Percentiles rank a stretch among this genome's conserved stretches.
phyloP scores from a whole-genome alignment of 2,888 invertebrate species.

The Drosophila recens region DNA sequence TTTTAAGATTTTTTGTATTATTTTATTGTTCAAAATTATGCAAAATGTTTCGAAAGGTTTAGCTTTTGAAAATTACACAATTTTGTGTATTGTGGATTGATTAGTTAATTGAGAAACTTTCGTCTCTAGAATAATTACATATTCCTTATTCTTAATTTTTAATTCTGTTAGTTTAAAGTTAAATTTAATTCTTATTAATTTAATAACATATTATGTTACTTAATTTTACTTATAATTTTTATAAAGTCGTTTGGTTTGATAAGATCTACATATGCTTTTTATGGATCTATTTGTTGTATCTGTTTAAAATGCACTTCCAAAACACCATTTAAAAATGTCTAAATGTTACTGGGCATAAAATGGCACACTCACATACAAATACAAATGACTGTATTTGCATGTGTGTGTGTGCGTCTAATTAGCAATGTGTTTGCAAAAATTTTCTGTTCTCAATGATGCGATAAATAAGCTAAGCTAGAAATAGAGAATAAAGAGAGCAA shows the following conservation, averaged over 20 bases:
- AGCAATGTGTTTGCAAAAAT: conserved; percentile 30
- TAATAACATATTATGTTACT: too few relatives aligned
- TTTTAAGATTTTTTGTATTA: neutral
- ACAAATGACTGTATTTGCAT: neutral
- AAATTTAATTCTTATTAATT: too few relatives aligned
- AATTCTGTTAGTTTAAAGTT: too few relatives aligned
- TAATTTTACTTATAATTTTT: too few relatives aligned
- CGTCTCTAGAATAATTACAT: neutral
- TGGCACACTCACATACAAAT: conserved; percentile 1
- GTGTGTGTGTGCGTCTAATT: conserved; percentile 42
- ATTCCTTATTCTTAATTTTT: too few relatives aligned
- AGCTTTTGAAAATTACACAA: too few relatives aligned
- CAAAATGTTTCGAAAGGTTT: neutral
- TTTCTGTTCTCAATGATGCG: conserved; percentile 31
- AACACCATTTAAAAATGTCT: conserved; percentile 1
- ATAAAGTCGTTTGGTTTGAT: too few relatives aligned
- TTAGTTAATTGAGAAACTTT: neutral
- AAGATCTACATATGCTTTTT: neutral
- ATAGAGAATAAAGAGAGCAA: neutral
- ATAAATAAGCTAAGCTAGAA: conserved; percentile 14
- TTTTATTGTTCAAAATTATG: neutral
- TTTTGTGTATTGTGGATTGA: too few relatives aligned
- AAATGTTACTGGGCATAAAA: conserved; percentile 19
- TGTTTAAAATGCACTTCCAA: neutral
- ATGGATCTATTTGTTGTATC: neutral